phyloP scores from a whole-genome alignment of 2,888 invertebrate genomes.

The Hypolimnas misippus region DNA sequence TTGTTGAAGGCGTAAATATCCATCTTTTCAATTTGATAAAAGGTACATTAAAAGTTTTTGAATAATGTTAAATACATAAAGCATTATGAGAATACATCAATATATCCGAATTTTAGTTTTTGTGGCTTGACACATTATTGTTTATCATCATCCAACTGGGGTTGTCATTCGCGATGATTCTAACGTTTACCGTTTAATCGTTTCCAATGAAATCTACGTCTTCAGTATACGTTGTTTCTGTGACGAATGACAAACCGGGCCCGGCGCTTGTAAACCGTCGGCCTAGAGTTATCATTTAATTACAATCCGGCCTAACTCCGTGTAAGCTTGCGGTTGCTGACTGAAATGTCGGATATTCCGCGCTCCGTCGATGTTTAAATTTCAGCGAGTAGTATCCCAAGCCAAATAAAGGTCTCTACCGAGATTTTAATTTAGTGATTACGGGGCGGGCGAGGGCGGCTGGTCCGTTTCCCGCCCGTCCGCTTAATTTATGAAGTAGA shows the following conservation, averaged over 20 bases:
- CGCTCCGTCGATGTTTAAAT: conserved; percentile 47
- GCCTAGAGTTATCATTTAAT: conserved; percentile 22
- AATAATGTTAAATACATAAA: too few relatives aligned
- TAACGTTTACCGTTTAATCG: neutral
- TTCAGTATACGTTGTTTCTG: neutral
- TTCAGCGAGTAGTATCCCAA: conserved; percentile 55
- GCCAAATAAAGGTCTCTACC: conserved; percentile 61
- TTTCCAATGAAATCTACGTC: conserved; percentile 1
- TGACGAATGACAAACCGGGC: neutral
- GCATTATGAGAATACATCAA: too few relatives aligned
- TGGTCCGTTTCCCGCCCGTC: conserved; percentile 63
- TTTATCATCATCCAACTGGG: too few relatives aligned
- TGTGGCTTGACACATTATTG: too few relatives aligned
- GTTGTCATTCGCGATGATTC: conserved; percentile 22
- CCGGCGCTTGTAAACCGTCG: conserved; percentile 13
- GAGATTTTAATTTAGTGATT: conserved; percentile 67
- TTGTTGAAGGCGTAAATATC: too few relatives aligned
- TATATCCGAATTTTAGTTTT: too few relatives aligned
- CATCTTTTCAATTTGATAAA: too few relatives aligned
- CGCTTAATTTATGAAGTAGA: conserved; percentile 64
- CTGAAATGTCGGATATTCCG: conserved; percentile 47
- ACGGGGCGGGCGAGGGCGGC: conserved; percentile 61
- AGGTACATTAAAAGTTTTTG: too few relatives aligned
- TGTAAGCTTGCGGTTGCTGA: conserved; percentile 56
- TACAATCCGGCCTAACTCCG: conserved; percentile 61